Evolutionary conservation across 92 coral and sea anemone genomes (phyloP).

Genomic region (Heteractis magnifica): DNA sequence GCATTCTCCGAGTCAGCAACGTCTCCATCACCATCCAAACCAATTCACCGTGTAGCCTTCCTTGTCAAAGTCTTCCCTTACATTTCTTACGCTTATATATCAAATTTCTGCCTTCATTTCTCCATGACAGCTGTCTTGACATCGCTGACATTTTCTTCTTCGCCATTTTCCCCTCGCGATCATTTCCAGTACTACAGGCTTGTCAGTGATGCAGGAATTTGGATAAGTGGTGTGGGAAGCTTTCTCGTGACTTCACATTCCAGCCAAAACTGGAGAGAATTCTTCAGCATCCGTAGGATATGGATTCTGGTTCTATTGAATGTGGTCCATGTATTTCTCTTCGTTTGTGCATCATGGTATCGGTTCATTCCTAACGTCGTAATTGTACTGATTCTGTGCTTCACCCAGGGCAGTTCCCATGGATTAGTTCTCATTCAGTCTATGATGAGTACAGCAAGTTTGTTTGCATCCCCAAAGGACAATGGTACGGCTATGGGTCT

Average conservation of each 20-base stretch:
- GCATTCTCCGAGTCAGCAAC: not conserved
- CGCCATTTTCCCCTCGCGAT: slow-evolving; percentile 14
- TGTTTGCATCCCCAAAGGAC: not conserved
- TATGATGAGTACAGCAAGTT: not conserved
- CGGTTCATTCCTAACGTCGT: slow-evolving; percentile 5
- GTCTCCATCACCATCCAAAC: not conserved
- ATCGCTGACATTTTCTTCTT: not conserved
- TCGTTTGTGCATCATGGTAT: slow-evolving; percentile 17
- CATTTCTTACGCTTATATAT: not conserved
- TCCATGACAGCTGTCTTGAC: not conserved
- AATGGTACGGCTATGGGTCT: slow-evolving; percentile 10
- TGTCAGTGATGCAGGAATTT: not conserved
- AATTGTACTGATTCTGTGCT: not conserved
- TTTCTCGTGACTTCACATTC: not conserved
- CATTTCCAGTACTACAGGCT: slow-evolving; percentile 13
- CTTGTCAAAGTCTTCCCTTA: not conserved
- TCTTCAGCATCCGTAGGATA: not conserved
- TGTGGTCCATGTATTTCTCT: slow-evolving; percentile 5
- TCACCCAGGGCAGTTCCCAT: not conserved
- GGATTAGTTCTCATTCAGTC: not conserved
- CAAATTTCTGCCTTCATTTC: not conserved
- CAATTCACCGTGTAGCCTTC: not conserved
- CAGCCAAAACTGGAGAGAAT: not conserved
- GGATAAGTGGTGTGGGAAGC: not conserved
- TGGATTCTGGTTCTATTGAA: slow-evolving; percentile 6